A percentile compares a stretch with the other conserved stretches of the same genome.
phyloP scores from a whole-genome alignment of 1,140 invertebrate genomes.

The Orussus abietinus region DNA sequence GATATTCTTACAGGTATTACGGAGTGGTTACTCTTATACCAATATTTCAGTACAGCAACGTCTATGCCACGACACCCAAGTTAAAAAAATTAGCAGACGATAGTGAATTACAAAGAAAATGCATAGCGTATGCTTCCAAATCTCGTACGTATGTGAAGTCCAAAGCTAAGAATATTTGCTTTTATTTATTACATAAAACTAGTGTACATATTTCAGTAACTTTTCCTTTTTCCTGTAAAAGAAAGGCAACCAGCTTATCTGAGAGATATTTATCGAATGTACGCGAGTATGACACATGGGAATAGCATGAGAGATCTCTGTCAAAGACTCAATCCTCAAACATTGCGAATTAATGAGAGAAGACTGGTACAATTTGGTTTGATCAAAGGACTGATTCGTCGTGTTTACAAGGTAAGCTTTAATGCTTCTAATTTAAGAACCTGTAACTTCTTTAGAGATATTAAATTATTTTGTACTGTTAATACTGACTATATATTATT shows the following conservation, averaged over 20 bases:
- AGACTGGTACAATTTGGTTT: slow-evolving; percentile 88
- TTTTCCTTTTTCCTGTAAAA: slow-evolving; percentile 38
- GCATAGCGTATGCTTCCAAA: slow-evolving; percentile 68
- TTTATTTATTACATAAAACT: slow-evolving; percentile 6
- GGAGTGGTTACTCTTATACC: slow-evolving; percentile 79
- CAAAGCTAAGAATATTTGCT: slow-evolving; percentile 7
- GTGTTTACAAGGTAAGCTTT: slow-evolving; percentile 68
- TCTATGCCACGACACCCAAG: slow-evolving; percentile 84
- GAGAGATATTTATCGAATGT: slow-evolving; percentile 75
- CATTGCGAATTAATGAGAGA: slow-evolving; percentile 73
- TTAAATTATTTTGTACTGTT: slow-evolving; percentile 11
- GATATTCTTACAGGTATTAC: slow-evolving; percentile 59
- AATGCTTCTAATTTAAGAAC: slow-evolving; percentile 12
- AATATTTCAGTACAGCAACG: slow-evolving; percentile 91
- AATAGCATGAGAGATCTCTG: slow-evolving; percentile 83
- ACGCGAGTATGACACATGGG: slow-evolving; percentile 79
- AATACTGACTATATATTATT: slow-evolving; percentile 19
- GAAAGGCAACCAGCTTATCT: slow-evolving; percentile 53
- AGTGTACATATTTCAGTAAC: slow-evolving; percentile 1
- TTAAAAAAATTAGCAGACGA: slow-evolving; percentile 70
- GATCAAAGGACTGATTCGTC: slow-evolving; percentile 78
- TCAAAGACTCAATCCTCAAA: slow-evolving; percentile 71
- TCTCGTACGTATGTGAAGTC: slow-evolving; percentile 44
- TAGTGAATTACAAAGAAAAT: slow-evolving; percentile 68
- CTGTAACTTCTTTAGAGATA: slow-evolving; percentile 1